phyloP scores from a whole-genome alignment of 92 coral and sea anemone species.

The Phenganax marumi region DNA sequence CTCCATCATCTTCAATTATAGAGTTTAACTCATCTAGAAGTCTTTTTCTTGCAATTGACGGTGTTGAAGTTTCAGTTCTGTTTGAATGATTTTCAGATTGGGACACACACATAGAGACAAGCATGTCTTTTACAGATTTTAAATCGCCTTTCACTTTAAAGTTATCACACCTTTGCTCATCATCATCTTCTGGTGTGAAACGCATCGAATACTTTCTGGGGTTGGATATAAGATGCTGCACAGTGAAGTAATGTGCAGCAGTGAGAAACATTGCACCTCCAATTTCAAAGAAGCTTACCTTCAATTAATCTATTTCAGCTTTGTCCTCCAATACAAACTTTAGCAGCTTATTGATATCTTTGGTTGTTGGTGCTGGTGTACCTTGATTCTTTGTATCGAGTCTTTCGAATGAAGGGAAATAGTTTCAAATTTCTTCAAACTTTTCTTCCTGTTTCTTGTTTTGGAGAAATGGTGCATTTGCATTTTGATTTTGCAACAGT shows the following conservation, averaged over 20 bases:
- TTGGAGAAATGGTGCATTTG: not conserved
- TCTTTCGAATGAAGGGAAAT: not conserved
- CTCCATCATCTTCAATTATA: not conserved
- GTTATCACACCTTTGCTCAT: not conserved
- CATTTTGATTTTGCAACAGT: not conserved
- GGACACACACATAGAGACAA: not conserved
- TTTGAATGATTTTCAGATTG: not conserved
- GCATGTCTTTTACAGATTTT: not conserved
- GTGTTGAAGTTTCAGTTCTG: not conserved
- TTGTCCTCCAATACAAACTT: not conserved
- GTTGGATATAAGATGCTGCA: constrained; percentile 2
- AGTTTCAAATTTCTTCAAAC: not conserved
- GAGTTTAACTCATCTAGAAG: not conserved
- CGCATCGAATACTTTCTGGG: not conserved
- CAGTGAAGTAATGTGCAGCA: not conserved
- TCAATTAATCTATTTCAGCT: not conserved
- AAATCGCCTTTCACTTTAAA: not conserved
- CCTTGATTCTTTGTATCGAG: not conserved
- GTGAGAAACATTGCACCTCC: constrained; percentile 9
- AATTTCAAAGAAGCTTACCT: not conserved
- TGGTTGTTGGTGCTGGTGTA: not conserved
- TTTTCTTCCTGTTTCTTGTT: not conserved
- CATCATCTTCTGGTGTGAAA: not conserved
- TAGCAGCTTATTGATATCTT: not conserved
- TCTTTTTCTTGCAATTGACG: not conserved